These are phyloP conservation scores for Gallinago media DNA, from an alignment of 2,113 vertebrate species.

Conservation along the genomic window DNA sequence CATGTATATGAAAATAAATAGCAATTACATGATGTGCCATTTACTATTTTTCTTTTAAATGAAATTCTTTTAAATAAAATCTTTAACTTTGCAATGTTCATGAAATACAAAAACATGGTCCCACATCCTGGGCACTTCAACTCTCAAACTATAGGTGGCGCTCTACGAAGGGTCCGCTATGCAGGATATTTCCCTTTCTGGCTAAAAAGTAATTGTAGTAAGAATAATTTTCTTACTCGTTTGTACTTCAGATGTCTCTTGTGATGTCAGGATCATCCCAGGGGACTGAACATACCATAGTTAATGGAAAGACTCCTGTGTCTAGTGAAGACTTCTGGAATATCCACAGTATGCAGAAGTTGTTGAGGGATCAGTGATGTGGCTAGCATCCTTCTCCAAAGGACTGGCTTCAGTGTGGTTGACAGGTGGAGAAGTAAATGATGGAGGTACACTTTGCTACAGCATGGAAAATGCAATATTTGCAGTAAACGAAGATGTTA, in stretches of 20 bases:
- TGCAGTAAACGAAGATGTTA: neutral
- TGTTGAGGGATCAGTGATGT: neutral
- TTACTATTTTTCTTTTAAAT: constrained; percentile 60
- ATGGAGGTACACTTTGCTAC: neutral
- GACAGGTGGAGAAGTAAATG: neutral
- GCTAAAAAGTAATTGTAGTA: neutral
- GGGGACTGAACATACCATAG: neutral
- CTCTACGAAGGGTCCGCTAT: neutral
- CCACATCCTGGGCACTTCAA: neutral
- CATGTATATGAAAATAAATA: constrained; percentile 99
- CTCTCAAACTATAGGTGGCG: neutral
- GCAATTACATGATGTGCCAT: constrained; percentile 81
- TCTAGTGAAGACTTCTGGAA: neutral
- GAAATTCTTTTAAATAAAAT: neutral
- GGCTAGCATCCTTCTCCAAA: neutral
- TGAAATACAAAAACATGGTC: neutral
- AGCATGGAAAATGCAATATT: neutral
- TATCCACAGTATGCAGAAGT: neutral
- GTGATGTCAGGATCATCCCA: neutral
- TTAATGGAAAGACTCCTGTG: neutral
- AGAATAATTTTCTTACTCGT: neutral
- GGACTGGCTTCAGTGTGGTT: neutral
- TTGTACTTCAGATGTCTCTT: neutral
- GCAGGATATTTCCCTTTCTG: neutral
- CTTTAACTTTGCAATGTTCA: neutral